phyloP scores from a whole-genome alignment of 53 echinoderm and acorn worm species.

The Holothuria leucospilota region DNA sequence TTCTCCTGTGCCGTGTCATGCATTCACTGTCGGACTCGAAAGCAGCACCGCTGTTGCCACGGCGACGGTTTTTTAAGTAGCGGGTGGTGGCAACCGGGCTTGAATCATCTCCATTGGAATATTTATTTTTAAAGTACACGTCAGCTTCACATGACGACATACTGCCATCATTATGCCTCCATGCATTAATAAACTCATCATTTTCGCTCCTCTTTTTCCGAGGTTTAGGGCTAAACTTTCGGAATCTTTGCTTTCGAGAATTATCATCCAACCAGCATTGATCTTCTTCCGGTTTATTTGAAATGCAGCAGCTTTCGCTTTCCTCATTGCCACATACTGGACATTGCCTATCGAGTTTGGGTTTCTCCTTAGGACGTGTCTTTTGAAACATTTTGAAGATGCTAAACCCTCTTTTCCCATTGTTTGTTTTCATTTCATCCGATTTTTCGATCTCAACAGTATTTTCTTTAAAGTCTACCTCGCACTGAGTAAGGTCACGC shows the following conservation, averaged over 20 bases:
- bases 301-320: conserved; percentile 35
- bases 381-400: conserved; percentile 46
- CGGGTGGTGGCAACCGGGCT: background rate
- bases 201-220: conserved; percentile 27
- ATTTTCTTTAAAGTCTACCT: background rate
- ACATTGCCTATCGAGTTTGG: conserved; percentile 7
- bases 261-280: background rate
- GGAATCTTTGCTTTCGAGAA: conserved; percentile 7
- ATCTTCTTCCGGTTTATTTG: background rate
- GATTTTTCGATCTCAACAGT: background rate
- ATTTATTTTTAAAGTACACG: background rate
- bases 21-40: conserved; percentile 45
- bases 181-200: conserved; percentile 41
- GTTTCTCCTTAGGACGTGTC: conserved; percentile 7
- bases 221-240: background rate
- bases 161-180: conserved; percentile 33
- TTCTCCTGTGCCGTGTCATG: background rate
- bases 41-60: background rate
- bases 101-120: background rate
- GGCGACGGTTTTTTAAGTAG: background rate
- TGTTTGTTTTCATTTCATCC: background rate
- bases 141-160: conserved; percentile 28
- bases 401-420: conserved; percentile 20
- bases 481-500: conserved; percentile 22
- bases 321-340: conserved; percentile 45